These are phyloP conservation scores for Pyrocoelia pectoralis DNA, from an alignment of 2,888 invertebrate genomes.

Conservation along the genomic window DNA sequence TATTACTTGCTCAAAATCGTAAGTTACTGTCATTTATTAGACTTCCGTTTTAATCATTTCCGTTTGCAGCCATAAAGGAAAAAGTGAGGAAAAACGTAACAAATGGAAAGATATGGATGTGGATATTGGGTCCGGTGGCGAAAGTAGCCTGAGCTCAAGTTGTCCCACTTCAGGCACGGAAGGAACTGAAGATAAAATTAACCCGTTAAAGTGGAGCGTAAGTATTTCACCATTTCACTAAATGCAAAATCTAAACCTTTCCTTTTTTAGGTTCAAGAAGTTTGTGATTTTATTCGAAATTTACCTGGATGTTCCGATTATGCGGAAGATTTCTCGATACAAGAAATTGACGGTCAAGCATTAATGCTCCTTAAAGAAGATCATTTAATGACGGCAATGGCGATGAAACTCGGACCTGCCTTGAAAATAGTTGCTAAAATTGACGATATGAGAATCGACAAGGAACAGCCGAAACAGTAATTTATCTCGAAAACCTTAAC, in stretches of 20 bases:
- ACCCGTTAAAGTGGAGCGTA: constrained; percentile 73
- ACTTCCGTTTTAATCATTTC: no score
- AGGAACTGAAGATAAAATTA: constrained; percentile 62
- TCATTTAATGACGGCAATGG: constrained; percentile 93
- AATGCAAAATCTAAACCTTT: constrained; percentile 41
- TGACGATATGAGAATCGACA: constrained; percentile 78
- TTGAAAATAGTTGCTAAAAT: constrained; percentile 95
- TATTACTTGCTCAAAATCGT: constrained; percentile 72
- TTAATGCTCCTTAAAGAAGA: constrained; percentile 91
- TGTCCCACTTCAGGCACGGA: constrained; percentile 49
- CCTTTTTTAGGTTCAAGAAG: constrained; percentile 76
- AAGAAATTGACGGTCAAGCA: constrained; percentile 97
- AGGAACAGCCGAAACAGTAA: constrained; percentile 57
- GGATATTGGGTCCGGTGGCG: constrained; percentile 59
- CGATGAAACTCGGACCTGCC: constrained; percentile 95
- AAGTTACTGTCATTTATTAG: no score
- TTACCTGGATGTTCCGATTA: constrained; percentile 92
- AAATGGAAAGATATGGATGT: constrained; percentile 58
- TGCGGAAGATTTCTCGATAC: constrained; percentile 92
- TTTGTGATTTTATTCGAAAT: constrained; percentile 87
- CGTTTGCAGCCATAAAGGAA: constrained; percentile 49
- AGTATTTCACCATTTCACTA: constrained; percentile 44
- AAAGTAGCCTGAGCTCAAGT: constrained; percentile 58
- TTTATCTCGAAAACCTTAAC: not conserved
- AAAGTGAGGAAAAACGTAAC: constrained; percentile 49